Base-by-base conservation (phyloP, 2,888 invertebrate species). In the Rugalucina vietnamica region DNA sequence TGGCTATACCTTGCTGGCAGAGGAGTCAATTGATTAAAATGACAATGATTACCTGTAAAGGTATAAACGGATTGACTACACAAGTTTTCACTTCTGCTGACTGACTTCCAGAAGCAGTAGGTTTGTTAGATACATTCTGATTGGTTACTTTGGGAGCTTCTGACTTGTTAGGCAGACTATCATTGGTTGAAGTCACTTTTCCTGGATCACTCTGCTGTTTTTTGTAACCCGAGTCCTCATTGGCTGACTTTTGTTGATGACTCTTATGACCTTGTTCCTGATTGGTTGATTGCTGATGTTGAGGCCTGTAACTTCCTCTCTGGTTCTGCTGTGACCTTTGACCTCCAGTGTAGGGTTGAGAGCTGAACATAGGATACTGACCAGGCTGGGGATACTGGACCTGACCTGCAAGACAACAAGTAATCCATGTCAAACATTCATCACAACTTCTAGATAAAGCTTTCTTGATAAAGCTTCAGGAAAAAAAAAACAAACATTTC, bases 31-130 rank as follows among this genome's bases (percentile, higher is more conserved):
- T n/a, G n/a, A n/a, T n/a, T n/a, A n/a, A 50, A 80, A 34, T 72
- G 34, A 32, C 36, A 39, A 43, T 32, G 34, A 27, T 18, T 84
- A 92, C 93, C 91, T 93, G 93, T 29, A 93, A 76, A 0, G 93
- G 93, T 37, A 93, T 90, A 88, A 93, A 93, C 18, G 77, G 81
- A 37, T 79, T 81, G 43, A 82, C 82, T 4, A 86, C 80, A 80
- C 84, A 78, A 24, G 82, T 74, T 79, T 85, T 83, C 36, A 57
- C 82, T 70, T 84, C 86, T 79, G 75, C 57, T 27, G 75, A 37
- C 37, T 65, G 74, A 65, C 32, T 79, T 79, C 27, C 65, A 43
- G 39, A 74, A 12, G 78, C 39, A 73, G 69, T 27, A 60, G 72
- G 34, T 57, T 76, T 81, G 8, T 43, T 70, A 39, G 65, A 43